Base-by-base conservation (phyloP, 2,888 invertebrate genomes). In the Formica aserva region DNA sequence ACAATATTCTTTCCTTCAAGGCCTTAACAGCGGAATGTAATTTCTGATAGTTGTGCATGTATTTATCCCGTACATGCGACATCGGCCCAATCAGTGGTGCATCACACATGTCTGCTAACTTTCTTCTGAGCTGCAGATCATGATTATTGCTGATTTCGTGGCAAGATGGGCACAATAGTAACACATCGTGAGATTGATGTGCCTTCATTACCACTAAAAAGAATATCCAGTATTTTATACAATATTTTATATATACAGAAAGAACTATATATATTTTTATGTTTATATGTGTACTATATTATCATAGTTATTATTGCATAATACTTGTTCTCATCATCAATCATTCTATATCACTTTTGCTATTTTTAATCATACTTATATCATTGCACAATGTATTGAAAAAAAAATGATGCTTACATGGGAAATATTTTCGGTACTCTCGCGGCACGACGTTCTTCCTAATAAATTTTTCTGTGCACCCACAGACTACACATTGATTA, bases 401-500 rank as follows among this genome's bases (percentile, higher is more conserved):
- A 78, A 29, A 29, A 52, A 5, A 45, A 32, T 45, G 29, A 35
- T 29, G 90, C 93, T 92, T 87, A 97, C 97, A 95, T 71, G 97
- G 97, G 89, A 97, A 97, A 88, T 96, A 96, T 95, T 96, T 97
- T 86, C 97, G 96, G 92, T 98, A 98, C 94, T 98, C 98, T 82
- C 97, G 96, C 0, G 98, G 98, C 48, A 98, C 97, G n/a, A 98
- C 96, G 90, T 97, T 97, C 94, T 98, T 98, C 29, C 97, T 95
- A 78, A 97, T 96, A 91, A 97, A 97, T 0, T 96, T 96, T 88
- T 97, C 96, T 0, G 94, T 94, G 9, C 95, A 93, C 0, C 98
- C 98, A 93, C 98, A 98, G 0, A 98, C 98, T 1, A 98, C 98
- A 93, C 98, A 98, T 63, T 96, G 96, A 94, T 98, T 98, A 86